Conservation (phyloP, 2,888 invertebrate genomes). For the Bursaphelenchus okinawaensis region DNA sequence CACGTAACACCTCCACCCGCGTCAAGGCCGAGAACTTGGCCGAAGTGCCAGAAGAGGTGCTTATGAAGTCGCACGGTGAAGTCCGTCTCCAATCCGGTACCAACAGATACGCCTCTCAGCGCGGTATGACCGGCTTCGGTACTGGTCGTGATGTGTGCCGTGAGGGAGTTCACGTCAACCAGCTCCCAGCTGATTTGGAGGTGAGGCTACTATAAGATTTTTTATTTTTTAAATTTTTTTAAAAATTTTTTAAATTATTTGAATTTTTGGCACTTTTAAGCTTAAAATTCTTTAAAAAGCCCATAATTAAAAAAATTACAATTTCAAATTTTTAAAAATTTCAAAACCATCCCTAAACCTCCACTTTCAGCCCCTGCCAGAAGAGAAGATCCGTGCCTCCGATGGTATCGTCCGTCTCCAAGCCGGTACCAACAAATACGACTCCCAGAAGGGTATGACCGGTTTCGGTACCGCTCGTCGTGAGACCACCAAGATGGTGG, state of each 20-base stretch:
- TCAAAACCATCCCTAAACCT: neutral
- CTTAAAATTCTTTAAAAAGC: too few relatives aligned
- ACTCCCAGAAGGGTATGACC: constrained; percentile 58
- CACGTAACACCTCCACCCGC: constrained; percentile 54
- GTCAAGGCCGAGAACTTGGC: constrained; percentile 50
- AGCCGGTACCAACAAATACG: constrained; percentile 54
- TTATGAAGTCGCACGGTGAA: constrained; percentile 50
- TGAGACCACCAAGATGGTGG: constrained; percentile 57
- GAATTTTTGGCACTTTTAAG: neutral
- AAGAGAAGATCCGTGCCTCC: constrained; percentile 57
- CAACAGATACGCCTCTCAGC: constrained; percentile 37
- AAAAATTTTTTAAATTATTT: too few relatives aligned
- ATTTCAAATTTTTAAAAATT: too few relatives aligned
- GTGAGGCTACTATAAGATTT: constrained; percentile 19
- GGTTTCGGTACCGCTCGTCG: constrained; percentile 57
- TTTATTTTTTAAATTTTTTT: too few relatives aligned
- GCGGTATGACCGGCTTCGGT: constrained; percentile 56
- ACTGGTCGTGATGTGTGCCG: constrained; percentile 58
- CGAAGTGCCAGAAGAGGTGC: constrained; percentile 57
- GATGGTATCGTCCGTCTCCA: constrained; percentile 58
- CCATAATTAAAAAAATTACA: neutral
- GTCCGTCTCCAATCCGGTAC: constrained; percentile 58
- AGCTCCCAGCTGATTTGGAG: constrained; percentile 50
- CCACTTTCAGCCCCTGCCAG: constrained; percentile 51
- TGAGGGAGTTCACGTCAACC: constrained; percentile 47